Evolutionary conservation across 1,140 invertebrate genomes (phyloP).

Genomic region (Tetraneura akinire): DNA sequence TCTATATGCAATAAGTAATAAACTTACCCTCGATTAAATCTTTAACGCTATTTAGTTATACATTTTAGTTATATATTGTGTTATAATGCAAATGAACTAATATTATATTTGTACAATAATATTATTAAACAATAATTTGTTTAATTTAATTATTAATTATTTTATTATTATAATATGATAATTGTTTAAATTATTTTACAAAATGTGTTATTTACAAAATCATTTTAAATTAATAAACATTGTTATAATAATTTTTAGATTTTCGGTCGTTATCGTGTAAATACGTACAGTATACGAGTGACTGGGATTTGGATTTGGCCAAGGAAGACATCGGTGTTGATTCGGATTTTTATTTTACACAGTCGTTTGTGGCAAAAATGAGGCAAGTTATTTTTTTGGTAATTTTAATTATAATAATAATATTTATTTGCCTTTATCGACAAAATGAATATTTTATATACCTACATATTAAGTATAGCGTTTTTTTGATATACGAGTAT

Average conservation of each 20-base stretch:
- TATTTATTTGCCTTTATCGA: neutral
- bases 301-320: slow-evolving; percentile 55
- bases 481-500: too few species aligned
- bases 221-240: neutral
- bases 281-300: slow-evolving; percentile 38
- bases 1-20: too few species aligned
- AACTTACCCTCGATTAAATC: too few species aligned
- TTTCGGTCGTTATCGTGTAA: slow-evolving; percentile 25
- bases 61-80: too few species aligned
- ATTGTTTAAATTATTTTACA: neutral
- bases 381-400: slow-evolving; percentile 51
- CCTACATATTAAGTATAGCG: too few species aligned
- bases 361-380: slow-evolving; percentile 55
- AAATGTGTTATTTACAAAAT: too few species aligned
- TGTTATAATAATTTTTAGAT: slow-evolving; percentile 15
- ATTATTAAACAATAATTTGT: too few species aligned
- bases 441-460: neutral
- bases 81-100: too few species aligned
- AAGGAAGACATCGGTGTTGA: slow-evolving; percentile 55
- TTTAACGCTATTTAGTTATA: too few species aligned
- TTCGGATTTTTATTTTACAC: slow-evolving; percentile 55
- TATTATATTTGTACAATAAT: too few species aligned
- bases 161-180: neutral
- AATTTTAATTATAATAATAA: too few species aligned
- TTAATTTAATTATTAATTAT: too few species aligned